These are phyloP conservation scores for Heterotis niloticus DNA, from an alignment of 2,113 vertebrate genomes.

Conservation along the genomic window DNA sequence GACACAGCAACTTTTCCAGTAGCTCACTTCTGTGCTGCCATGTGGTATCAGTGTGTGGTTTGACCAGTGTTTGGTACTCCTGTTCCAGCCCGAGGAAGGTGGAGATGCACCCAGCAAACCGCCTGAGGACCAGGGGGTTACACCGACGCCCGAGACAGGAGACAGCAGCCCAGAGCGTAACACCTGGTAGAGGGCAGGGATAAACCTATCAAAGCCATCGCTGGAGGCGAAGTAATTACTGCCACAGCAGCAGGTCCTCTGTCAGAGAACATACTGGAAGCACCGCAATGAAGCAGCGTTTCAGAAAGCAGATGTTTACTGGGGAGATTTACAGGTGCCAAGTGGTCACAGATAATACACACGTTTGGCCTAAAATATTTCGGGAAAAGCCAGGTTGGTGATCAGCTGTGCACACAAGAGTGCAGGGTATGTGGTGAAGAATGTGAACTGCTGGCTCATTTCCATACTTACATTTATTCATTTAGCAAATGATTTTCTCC, in stretches of 20 bases:
- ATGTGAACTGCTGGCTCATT: no score
- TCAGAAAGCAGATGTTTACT: conserved; percentile 26
- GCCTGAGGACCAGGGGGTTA: not conserved
- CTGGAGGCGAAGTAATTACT: conserved; percentile 16
- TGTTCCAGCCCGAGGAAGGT: not conserved
- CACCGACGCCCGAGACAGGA: not conserved
- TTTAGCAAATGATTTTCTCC: no score
- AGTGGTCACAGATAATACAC: not conserved
- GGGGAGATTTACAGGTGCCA: conserved; percentile 5
- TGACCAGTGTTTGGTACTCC: not conserved
- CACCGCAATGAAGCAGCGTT: not conserved
- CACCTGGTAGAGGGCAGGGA: conserved; percentile 19
- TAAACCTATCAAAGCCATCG: not conserved
- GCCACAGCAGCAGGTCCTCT: not conserved
- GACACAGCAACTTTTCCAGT: no score
- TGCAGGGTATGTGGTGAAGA: no score
- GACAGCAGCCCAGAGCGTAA: not conserved
- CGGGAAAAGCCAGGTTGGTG: not conserved
- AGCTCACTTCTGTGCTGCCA: no score
- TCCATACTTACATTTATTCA: no score
- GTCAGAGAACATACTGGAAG: conserved; percentile 11
- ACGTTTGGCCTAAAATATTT: not conserved
- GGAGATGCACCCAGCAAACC: not conserved
- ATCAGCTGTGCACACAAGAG: no score
- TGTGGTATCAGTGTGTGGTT: not conserved